Evolutionary conservation across 2,113 vertebrate species (phyloP).

Genomic region (Esox niger): DNA sequence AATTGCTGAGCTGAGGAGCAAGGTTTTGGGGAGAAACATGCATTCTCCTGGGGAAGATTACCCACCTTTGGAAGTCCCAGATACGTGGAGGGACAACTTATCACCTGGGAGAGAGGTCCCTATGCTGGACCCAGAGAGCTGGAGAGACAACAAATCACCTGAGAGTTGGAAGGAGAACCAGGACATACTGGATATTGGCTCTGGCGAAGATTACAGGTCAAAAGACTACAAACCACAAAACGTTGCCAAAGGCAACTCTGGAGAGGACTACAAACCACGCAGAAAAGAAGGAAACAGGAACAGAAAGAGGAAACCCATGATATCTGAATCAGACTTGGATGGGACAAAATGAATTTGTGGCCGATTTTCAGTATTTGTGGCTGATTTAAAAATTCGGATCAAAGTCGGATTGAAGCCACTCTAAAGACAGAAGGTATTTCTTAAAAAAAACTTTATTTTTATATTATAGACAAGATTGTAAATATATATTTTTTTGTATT

Average conservation of each 20-base stretch:
- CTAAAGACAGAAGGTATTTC: constrained; percentile 52
- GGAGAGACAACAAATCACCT: too few relatives aligned
- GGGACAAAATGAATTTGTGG: constrained; percentile 53
- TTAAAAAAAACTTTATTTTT: constrained; percentile 76
- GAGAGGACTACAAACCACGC: constrained; percentile 55
- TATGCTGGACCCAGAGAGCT: too few relatives aligned
- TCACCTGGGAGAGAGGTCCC: too few relatives aligned
- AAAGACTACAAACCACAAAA: constrained; percentile 52
- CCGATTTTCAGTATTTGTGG: constrained; percentile 27
- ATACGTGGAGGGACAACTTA: constrained; percentile 81
- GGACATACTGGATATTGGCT: constrained; percentile 82
- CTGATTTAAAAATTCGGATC: constrained; percentile 62
- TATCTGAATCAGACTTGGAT: constrained; percentile 36
- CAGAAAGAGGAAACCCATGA: constrained; percentile 69
- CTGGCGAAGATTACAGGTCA: constrained; percentile 81
- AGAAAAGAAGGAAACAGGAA: constrained; percentile 59
- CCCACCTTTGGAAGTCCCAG: constrained; percentile 65
- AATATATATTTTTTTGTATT: constrained; percentile 47
- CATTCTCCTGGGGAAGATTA: constrained; percentile 81
- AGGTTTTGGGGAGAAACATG: constrained; percentile 80
- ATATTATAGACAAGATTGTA: constrained; percentile 55
- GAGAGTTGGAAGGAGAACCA: constrained; percentile 77
- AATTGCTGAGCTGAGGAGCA: constrained; percentile 88
- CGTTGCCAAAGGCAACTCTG: constrained; percentile 62
- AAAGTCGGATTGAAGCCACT: constrained; percentile 33